A percentile compares a stretch with the other conserved stretches of the same genome.
phyloP scores from a whole-genome alignment of 2,113 vertebrate species.

The Phalacrocorax brasilianus region DNA sequence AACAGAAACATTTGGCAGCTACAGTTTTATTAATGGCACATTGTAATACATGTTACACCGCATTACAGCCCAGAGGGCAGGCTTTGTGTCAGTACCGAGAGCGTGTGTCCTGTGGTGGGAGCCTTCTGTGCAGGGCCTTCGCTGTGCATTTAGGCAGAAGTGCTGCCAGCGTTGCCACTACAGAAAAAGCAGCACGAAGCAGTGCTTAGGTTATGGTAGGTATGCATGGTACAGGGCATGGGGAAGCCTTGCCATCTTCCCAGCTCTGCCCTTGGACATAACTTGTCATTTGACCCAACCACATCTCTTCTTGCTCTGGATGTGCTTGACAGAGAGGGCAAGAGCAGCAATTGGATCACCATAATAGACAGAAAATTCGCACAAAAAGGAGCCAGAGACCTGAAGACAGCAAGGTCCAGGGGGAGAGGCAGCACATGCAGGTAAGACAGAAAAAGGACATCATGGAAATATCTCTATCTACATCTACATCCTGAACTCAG shows the following conservation, averaged over 20 bases:
- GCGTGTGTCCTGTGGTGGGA: accelerated
- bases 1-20: conserved; percentile 24
- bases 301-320: neutral
- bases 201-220: neutral
- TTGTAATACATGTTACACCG: neutral
- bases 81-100: neutral
- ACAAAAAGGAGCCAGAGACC: neutral
- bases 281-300: neutral
- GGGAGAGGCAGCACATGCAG: accelerated
- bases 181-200: neutral
- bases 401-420: neutral
- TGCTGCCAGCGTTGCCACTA: neutral
- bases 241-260: neutral
- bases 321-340: neutral
- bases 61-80: neutral
- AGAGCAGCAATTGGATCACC: neutral
- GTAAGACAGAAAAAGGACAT: neutral
- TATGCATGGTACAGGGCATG: accelerated
- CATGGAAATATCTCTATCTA: neutral
- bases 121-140: neutral
- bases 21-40: neutral
- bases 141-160: neutral
- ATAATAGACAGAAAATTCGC: neutral
- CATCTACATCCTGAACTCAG: neutral
- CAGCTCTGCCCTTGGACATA: neutral